A percentile compares a stretch with the other conserved stretches of the same genome.
phyloP scores from a whole-genome alignment of 2,888 invertebrate species.

The Buathra laborator region DNA sequence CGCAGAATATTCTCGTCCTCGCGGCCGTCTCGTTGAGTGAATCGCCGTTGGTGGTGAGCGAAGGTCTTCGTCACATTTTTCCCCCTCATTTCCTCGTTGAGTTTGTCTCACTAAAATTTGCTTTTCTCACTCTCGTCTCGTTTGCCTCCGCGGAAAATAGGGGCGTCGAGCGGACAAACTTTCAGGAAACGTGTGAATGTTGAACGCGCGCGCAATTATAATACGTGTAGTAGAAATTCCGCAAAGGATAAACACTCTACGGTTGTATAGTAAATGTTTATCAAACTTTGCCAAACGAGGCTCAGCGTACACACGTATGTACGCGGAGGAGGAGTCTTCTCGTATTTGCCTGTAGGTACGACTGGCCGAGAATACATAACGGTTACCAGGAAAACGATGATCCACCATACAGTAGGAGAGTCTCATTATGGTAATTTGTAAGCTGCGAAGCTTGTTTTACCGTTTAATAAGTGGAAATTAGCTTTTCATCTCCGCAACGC shows the following conservation, averaged over 20 bases:
- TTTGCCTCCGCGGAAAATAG: conserved; percentile 26
- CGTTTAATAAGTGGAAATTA: not conserved
- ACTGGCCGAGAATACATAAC: not conserved
- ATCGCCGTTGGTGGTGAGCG: conserved; percentile 50
- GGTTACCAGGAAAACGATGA: not conserved
- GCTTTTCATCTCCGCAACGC: no score
- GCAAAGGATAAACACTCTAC: conserved; percentile 29
- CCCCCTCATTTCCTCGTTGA: conserved; percentile 3
- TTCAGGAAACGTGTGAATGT: conserved; percentile 40
- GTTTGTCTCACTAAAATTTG: conserved; percentile 42
- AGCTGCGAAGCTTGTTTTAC: conserved; percentile 13
- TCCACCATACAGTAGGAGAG: not conserved
- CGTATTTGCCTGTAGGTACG: not conserved
- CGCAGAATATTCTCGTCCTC: conserved; percentile 14
- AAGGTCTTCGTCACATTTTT: conserved; percentile 32
- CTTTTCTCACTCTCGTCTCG: conserved; percentile 50
- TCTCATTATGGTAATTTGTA: not conserved
- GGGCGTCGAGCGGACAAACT: conserved; percentile 22
- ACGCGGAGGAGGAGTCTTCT: not conserved
- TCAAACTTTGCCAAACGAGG: conserved; percentile 46
- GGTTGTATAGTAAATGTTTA: conserved; percentile 54
- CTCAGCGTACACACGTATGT: not conserved
- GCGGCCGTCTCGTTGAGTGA: conserved; percentile 59
- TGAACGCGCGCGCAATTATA: conserved; percentile 60
- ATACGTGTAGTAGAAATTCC: conserved; percentile 43